phyloP scores from a whole-genome alignment of 2,797 vertebrate species.

The Paguma larvata region DNA sequence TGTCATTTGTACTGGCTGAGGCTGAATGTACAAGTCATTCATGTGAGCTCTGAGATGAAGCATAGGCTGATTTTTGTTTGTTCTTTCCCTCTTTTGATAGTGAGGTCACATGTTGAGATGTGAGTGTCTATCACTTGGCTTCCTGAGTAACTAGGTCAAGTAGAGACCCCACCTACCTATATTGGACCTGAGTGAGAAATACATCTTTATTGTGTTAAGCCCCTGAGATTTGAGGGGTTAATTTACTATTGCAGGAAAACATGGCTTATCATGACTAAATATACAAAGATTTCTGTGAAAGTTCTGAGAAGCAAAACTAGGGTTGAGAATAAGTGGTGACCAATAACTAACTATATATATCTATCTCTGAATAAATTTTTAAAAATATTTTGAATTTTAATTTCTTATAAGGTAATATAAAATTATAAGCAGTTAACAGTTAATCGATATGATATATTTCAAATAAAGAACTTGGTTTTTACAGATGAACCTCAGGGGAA shows the following conservation, averaged over 20 bases:
- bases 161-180: not conserved
- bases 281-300: not conserved
- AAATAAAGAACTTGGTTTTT: conserved; percentile 1
- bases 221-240: not conserved
- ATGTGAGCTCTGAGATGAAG: not conserved
- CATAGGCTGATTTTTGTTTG: not conserved
- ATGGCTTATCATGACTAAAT: not conserved
- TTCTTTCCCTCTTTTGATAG: not conserved
- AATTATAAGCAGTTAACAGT: not conserved
- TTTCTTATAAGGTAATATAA: not conserved
- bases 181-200: not conserved
- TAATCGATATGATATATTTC: not conserved
- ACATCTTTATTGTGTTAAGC: not conserved
- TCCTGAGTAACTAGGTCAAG: not conserved
- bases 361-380: not conserved
- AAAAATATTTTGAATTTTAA: not conserved
- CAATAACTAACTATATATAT: not conserved
- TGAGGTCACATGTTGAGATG: not conserved
- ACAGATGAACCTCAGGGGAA: not conserved
- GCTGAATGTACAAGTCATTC: not conserved
- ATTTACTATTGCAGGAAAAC: conserved; percentile 22
- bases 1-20: not conserved
- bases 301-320: not conserved
- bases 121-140: not conserved
- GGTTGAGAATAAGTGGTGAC: not conserved